phyloP scores from a whole-genome alignment of 2,113 vertebrate species.

The Phrynocephalus versicolor region DNA sequence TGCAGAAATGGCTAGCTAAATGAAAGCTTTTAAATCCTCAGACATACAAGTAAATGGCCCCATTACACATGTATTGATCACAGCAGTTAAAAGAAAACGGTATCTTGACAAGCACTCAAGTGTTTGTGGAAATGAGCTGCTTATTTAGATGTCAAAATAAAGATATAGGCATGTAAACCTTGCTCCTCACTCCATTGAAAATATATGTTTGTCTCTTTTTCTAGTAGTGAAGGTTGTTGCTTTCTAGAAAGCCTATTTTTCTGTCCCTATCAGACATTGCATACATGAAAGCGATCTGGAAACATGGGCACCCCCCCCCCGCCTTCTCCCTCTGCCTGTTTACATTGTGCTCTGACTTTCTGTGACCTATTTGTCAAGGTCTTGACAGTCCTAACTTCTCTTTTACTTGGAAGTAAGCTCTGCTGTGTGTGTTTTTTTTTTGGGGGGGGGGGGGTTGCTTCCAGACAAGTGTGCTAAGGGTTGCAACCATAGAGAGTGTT shows the following conservation, averaged over 20 bases:
- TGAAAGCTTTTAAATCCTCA: background rate
- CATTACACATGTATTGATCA: slow-evolving; percentile 16
- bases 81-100: background rate
- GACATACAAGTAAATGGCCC: slow-evolving; percentile 25
- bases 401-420: background rate
- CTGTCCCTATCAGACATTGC: background rate
- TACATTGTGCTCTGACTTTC: background rate
- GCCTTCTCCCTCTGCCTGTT: background rate
- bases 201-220: slow-evolving; percentile 17
- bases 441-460: too few relatives aligned
- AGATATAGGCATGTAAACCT: background rate
- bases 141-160: slow-evolving; percentile 17
- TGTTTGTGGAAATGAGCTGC: background rate
- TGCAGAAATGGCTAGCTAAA: background rate
- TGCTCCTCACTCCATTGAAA: slow-evolving; percentile 4
- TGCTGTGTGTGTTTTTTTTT: background rate
- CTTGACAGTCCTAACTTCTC: background rate
- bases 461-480: background rate
- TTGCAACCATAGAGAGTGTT: background rate
- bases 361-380: background rate
- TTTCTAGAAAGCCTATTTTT: background rate
- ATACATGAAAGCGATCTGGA: background rate
- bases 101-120: background rate
- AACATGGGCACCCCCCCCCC: background rate
- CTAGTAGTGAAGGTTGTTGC: slow-evolving; percentile 22